Evolutionary conservation across 2,888 invertebrate genomes (phyloP).

Genomic region (Dioctria linearis): DNA sequence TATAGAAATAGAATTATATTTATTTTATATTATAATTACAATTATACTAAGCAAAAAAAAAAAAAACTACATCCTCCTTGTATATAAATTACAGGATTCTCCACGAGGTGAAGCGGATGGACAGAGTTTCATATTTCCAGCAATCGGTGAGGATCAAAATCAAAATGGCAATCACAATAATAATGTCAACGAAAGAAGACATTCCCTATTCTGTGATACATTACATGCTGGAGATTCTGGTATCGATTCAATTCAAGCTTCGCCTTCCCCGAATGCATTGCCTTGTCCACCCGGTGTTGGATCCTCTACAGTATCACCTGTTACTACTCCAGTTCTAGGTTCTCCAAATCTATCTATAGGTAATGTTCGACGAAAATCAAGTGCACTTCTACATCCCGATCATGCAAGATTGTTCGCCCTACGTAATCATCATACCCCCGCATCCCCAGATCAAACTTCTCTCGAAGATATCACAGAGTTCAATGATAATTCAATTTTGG

Average conservation of each 20-base stretch:
- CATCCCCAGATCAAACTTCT: constrained; percentile 70
- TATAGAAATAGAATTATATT: background rate
- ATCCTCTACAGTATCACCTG: constrained; percentile 69
- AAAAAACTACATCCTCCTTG: background rate
- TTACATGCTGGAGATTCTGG: constrained; percentile 78
- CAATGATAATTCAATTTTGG: constrained; percentile 65
- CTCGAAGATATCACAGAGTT: constrained; percentile 72
- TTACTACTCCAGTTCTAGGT: constrained; percentile 68
- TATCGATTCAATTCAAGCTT: constrained; percentile 82
- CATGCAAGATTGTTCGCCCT: constrained; percentile 77
- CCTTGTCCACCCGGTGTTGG: constrained; percentile 68
- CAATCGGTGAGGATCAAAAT: constrained; percentile 67
- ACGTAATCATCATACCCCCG: constrained; percentile 69
- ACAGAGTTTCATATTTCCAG: constrained; percentile 79
- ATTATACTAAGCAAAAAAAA: background rate
- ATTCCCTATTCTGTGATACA: constrained; percentile 71
- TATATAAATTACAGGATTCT: constrained; percentile 73
- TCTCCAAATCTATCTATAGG: constrained; percentile 69
- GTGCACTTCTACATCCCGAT: constrained; percentile 78
- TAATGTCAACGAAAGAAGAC: constrained; percentile 63
- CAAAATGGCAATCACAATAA: constrained; percentile 23
- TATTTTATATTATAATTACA: background rate
- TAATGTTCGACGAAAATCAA: constrained; percentile 73
- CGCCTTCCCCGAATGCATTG: constrained; percentile 73
- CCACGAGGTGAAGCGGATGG: constrained; percentile 79